These are phyloP conservation scores for Glaucidium brasilianum DNA, from an alignment of 2,113 vertebrate genomes.

Conservation along the genomic window DNA sequence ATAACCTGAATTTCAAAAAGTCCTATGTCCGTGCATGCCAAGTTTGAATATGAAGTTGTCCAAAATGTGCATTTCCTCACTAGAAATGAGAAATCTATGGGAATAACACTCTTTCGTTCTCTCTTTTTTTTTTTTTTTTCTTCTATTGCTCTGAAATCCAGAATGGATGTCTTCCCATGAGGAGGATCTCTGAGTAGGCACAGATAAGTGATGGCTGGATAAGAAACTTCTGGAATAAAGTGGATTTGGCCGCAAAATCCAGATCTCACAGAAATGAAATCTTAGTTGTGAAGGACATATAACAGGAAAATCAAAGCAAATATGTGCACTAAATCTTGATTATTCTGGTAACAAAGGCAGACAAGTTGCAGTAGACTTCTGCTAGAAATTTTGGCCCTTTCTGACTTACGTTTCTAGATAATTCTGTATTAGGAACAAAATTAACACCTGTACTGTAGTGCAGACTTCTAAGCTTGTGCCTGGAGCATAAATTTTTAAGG, in stretches of 20 bases:
- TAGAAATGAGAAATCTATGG: background rate
- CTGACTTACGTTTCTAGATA: background rate
- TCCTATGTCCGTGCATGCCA: background rate
- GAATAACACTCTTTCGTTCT: background rate
- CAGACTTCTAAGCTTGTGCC: background rate
- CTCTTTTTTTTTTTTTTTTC: background rate
- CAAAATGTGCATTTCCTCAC: background rate
- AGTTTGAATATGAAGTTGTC: background rate
- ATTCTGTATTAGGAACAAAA: background rate
- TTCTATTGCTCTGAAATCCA: background rate
- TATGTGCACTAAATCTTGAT: background rate
- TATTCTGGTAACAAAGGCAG: background rate
- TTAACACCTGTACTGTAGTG: background rate
- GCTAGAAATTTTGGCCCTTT: background rate
- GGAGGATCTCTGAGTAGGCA: background rate
- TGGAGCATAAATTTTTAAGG: background rate
- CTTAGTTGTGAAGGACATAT: background rate
- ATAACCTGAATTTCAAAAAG: background rate
- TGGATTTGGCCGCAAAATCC: background rate
- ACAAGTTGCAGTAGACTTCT: background rate
- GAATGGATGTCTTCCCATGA: background rate
- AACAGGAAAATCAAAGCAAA: background rate
- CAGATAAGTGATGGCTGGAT: background rate
- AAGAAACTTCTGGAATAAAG: background rate
- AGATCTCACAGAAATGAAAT: background rate